Evolutionary conservation across 2,888 invertebrate species (phyloP).

Genomic region (Acronicta leporina): DNA sequence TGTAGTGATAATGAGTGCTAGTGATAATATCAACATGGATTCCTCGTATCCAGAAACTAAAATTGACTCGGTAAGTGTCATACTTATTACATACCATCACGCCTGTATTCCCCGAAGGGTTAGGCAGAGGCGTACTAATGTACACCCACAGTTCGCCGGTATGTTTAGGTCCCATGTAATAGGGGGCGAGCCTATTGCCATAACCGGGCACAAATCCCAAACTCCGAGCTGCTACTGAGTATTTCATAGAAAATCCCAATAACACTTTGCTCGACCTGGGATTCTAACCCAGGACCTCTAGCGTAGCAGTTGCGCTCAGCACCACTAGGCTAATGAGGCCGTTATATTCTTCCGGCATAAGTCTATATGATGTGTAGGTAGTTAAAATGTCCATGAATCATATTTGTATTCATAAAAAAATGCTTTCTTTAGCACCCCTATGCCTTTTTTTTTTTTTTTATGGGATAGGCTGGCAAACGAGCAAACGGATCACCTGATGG

Average conservation of each 20-base stretch:
- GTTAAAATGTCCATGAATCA: no score
- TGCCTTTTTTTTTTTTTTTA: no score
- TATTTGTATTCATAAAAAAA: no score
- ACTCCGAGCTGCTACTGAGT: neutral
- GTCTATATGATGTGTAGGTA: no score
- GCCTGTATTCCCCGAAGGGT: neutral
- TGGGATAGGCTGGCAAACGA: no score
- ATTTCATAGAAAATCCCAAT: neutral
- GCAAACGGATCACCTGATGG: no score
- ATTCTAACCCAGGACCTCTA: neutral
- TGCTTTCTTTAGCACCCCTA: no score
- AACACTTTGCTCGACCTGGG: neutral
- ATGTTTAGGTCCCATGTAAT: neutral
- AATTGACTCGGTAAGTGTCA: conserved; percentile 19
- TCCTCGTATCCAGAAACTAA: conserved; percentile 31
- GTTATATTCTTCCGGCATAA: no score
- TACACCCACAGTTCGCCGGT: neutral
- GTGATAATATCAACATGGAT: conserved; percentile 32
- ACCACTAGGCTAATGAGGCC: no score
- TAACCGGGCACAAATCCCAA: no score
- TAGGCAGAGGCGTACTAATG: neutral
- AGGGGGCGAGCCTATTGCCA: neutral
- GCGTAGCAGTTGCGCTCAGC: neutral
- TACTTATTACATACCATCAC: neutral
- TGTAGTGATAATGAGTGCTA: conserved; percentile 37